Evolutionary conservation across 2,797 vertebrate species (phyloP).

Genomic region (Pipistrellus pipistrellus): DNA sequence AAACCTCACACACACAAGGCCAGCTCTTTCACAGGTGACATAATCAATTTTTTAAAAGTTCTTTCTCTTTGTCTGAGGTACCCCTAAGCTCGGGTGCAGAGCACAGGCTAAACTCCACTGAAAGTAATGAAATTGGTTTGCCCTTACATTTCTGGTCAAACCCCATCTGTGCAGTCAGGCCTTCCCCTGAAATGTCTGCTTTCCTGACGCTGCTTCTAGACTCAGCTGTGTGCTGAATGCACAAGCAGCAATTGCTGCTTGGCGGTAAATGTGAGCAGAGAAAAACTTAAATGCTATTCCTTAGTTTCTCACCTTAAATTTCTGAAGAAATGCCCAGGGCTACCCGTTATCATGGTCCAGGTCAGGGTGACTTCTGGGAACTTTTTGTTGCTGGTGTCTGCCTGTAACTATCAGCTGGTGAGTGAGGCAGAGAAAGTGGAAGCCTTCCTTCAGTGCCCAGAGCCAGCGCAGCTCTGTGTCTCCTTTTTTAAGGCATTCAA

Average conservation of each 20-base stretch:
- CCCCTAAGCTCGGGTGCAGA: constrained; percentile 37
- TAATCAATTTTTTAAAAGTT: constrained; percentile 72
- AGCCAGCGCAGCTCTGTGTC: background rate
- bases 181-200: constrained; percentile 19
- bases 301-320: constrained; percentile 50
- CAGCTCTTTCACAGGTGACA: background rate
- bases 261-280: background rate
- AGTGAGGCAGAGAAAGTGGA: background rate
- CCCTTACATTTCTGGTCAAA: constrained; percentile 8
- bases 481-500: background rate
- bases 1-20: background rate
- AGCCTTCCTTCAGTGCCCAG: background rate
- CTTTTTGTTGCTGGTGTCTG: background rate
- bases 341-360: background rate
- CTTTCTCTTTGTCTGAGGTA: constrained; percentile 54
- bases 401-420: background rate
- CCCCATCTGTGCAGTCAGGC: background rate
- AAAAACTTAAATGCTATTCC: constrained; percentile 56
- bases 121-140: constrained; percentile 66
- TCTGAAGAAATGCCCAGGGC: constrained; percentile 38
- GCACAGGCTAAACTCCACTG: constrained; percentile 66
- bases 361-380: background rate
- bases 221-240: background rate
- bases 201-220: background rate
- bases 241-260: background rate